These are phyloP conservation scores for Lampris megalopsis DNA, from an alignment of 2,113 vertebrate species.

Conservation along the genomic window DNA sequence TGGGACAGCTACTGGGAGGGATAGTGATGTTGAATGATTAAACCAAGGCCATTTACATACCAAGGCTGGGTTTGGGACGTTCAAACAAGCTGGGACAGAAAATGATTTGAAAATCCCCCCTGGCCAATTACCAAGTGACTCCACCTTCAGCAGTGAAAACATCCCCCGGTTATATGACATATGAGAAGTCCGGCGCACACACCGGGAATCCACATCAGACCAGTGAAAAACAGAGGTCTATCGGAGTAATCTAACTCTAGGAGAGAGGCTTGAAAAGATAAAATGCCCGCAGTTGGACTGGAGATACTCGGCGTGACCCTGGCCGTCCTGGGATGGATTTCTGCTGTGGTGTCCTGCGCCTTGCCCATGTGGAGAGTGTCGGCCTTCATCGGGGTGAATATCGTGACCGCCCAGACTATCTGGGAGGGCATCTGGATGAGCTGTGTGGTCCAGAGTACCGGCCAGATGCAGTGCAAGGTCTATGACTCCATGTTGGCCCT, in stretches of 20 bases:
- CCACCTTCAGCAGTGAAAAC: constrained; percentile 64
- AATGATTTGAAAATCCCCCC: constrained; percentile 44
- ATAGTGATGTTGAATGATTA: constrained; percentile 74
- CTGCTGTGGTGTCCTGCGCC: constrained; percentile 84
- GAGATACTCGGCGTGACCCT: constrained; percentile 89
- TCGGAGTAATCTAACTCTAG: not conserved
- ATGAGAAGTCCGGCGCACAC: constrained; percentile 3
- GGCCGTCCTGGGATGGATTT: constrained; percentile 88
- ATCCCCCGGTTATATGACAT: constrained; percentile 29
- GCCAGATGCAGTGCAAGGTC: constrained; percentile 89
- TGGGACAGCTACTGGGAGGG: constrained; percentile 50
- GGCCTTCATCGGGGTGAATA: constrained; percentile 91
- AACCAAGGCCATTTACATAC: constrained; percentile 43
- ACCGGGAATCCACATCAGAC: constrained; percentile 2
- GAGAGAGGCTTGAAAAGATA: not conserved
- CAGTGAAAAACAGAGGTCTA: not conserved
- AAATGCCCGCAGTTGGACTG: constrained; percentile 86
- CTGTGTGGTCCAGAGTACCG: constrained; percentile 89
- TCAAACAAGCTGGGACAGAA: constrained; percentile 33
- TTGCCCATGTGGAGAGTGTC: constrained; percentile 94
- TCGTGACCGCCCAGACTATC: constrained; percentile 88
- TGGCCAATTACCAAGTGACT: constrained; percentile 67
- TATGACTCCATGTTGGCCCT: constrained; percentile 91
- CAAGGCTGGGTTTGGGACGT: constrained; percentile 43
- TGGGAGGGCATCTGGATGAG: constrained; percentile 94